Conservation (phyloP, 1,140 invertebrate species). For the Aphis gossypii region DNA sequence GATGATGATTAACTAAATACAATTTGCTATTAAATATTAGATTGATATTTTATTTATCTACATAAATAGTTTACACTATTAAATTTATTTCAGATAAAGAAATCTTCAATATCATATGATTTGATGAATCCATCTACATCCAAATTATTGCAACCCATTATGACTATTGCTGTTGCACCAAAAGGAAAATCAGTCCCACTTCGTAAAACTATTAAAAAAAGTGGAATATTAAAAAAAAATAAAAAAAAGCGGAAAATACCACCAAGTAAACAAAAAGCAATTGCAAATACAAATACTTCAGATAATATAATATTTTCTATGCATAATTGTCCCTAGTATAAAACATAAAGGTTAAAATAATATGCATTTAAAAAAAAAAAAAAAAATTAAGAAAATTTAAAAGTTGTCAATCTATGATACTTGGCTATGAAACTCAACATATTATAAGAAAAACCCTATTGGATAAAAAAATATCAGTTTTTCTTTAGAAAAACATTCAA, state of each 20-base stretch:
- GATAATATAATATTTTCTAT: conserved; percentile 71
- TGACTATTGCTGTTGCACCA: conserved; percentile 13
- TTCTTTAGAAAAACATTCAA: conserved; percentile 49
- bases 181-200: conserved; percentile 12
- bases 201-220: conserved; percentile 40
- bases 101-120: conserved; percentile 45
- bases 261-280: conserved; percentile 24
- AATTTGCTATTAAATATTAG: neutral
- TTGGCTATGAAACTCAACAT: conserved; percentile 90
- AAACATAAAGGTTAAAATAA: conserved; percentile 37
- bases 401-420: conserved; percentile 76
- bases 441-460: conserved; percentile 66
- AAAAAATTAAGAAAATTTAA: neutral
- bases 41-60: neutral
- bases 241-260: conserved; percentile 34
- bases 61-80: neutral
- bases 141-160: conserved; percentile 44
- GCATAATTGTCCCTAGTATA: conserved; percentile 80
- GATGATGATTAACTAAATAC: neutral
- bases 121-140: conserved; percentile 46
- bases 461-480: neutral
- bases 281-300: conserved; percentile 44
- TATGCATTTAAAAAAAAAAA: neutral
- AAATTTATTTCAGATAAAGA: conserved; percentile 29
- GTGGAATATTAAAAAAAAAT: conserved; percentile 50